These are phyloP conservation scores for Ecdyonurus torrentis DNA, from an alignment of 2,888 invertebrate genomes.

Conservation along the genomic window DNA sequence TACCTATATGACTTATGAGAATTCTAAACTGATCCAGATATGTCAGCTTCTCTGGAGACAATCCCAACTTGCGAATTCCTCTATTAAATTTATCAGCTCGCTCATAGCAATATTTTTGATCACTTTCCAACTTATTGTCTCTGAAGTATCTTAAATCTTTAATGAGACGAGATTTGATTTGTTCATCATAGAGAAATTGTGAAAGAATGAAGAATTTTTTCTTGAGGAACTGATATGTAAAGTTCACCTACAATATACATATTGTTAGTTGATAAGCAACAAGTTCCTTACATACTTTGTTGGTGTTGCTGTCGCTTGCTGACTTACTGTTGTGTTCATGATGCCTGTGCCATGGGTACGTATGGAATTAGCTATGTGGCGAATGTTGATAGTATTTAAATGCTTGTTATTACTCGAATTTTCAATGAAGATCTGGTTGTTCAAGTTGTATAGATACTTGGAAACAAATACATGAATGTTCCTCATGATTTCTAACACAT, in stretches of 20 bases:
- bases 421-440: conserved; percentile 92
- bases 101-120: conserved; percentile 67
- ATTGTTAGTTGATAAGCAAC: conserved; percentile 1
- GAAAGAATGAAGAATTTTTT: conserved; percentile 89
- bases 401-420: conserved; percentile 81
- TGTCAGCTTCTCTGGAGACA: conserved; percentile 63
- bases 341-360: conserved; percentile 93
- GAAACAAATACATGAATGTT: conserved; percentile 91
- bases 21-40: conserved; percentile 87
- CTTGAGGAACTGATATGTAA: conserved; percentile 83
- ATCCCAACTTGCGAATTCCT: conserved; percentile 72
- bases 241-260: conserved; percentile 40
- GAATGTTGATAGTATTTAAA: conserved; percentile 86
- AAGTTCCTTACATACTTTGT: too few relatives aligned
- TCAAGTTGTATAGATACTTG: conserved; percentile 86
- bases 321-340: conserved; percentile 72
- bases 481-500: conserved; percentile 92
- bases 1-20: conserved; percentile 83
- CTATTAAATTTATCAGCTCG: conserved; percentile 87
- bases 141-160: conserved; percentile 74
- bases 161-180: conserved; percentile 83
- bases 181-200: conserved; percentile 95
- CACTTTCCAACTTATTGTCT: conserved; percentile 47
- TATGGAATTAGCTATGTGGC: conserved; percentile 92
- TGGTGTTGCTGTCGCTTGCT: too few relatives aligned